These are phyloP conservation scores for Hippocampus guttulatus DNA, from an alignment of 2,113 vertebrate genomes.

Conservation along the genomic window DNA sequence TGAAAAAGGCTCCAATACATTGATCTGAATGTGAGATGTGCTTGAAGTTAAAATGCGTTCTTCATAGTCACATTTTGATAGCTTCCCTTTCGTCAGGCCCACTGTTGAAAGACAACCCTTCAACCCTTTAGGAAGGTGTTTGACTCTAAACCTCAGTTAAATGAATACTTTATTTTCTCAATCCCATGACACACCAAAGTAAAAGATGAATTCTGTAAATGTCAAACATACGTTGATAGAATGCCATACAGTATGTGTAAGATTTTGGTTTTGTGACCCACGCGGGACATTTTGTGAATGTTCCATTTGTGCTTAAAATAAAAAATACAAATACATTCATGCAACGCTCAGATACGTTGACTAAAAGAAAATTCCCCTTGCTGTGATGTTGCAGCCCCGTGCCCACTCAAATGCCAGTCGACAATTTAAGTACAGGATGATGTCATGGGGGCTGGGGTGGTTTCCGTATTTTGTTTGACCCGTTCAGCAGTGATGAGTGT, in stretches of 20 bases:
- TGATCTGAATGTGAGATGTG: too few species aligned
- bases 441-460: background rate
- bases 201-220: background rate
- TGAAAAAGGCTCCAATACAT: background rate
- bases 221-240: background rate
- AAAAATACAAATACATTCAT: background rate
- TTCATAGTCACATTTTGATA: too few species aligned
- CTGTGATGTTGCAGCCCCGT: conserved; percentile 2
- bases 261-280: conserved; percentile 1
- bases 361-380: conserved; percentile 1
- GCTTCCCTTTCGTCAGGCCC: too few species aligned
- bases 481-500: background rate
- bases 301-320: conserved; percentile 23
- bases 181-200: background rate
- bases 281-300: conserved; percentile 13
- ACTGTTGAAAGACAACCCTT: too few species aligned
- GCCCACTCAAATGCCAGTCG: background rate
- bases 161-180: background rate
- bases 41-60: too few species aligned
- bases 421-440: background rate
- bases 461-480: conserved; percentile 21
- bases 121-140: too few species aligned
- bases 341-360: conserved; percentile 8
- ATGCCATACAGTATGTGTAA: background rate
- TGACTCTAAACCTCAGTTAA: background rate